Evolutionary conservation across 2,113 vertebrate genomes (phyloP), one percentile per base, ranked within the genome.

Genomic region (Megalops atlanticus): DNA sequence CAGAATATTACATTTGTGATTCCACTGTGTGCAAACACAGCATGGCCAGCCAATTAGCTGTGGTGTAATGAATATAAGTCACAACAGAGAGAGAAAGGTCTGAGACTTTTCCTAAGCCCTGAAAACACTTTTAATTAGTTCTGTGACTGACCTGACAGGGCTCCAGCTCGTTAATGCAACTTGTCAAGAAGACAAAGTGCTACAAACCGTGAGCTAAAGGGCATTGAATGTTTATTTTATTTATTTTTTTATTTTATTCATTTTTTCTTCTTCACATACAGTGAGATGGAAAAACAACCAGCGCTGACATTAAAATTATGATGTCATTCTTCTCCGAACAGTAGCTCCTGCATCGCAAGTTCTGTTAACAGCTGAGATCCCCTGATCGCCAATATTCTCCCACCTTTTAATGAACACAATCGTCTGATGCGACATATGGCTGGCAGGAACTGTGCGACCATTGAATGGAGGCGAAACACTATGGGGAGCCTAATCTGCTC

Each of bases 91-190:
- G 27, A 18, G 58, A 81, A 70, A 81, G 33, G 58, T 76, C 74
- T 76, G 21, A n/a, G 27, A 64, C 45, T 58, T 54, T 80, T 43
- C 71, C 5, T 4, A 24, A 68, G 52, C 71, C 80, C 80, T 47
- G 40, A 47, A 81, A 58, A 76, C 80, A 81, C 41, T 76, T 47
- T 80, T 76, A 81, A 81, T 76, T 45, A 81, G 38, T 40, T 68
- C 41, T 76, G 68, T 76, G 40, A 76, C 74, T 31, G 54, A 81
- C 52, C 41, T 36, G 74, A 21, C 39, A 47, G 33, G 76, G 43
- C 40, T 70, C 21, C 21, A 47, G 38, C 49, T 76, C 18, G 27
- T 27, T 58, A 81, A 75, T 75, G 47, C 38, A 81, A 81, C 40
- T 45, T 49, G 74, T 54, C 74, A 81, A 4, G 41, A 81, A 54